phyloP scores from a whole-genome alignment of 2,888 invertebrate genomes.

The Agrotis ipsilon region DNA sequence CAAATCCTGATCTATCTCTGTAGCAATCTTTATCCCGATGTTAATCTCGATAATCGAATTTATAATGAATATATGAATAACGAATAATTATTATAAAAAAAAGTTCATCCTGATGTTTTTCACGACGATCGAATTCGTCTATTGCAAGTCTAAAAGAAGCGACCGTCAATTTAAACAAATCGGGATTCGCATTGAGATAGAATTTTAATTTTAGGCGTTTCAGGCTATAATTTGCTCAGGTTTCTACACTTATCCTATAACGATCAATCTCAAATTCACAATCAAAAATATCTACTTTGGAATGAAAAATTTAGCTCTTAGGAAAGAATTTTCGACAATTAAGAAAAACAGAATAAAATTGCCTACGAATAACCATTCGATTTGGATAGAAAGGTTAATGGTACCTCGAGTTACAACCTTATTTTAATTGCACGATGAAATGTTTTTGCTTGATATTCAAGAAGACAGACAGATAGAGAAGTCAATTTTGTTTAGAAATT shows the following conservation, averaged over 20 bases:
- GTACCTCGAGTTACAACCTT: constrained; percentile 26
- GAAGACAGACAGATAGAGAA: neutral
- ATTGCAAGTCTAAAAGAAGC: too few species aligned
- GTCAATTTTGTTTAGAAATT: too few species aligned
- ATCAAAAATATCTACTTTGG: constrained; percentile 23
- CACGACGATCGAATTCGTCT: too few species aligned
- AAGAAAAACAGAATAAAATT: constrained; percentile 24
- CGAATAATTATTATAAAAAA: too few species aligned
- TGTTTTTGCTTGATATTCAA: neutral
- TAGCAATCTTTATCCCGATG: too few species aligned
- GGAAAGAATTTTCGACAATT: constrained; percentile 14
- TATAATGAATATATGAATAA: too few species aligned
- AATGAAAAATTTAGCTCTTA: constrained; percentile 35
- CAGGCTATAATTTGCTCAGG: neutral
- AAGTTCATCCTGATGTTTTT: too few species aligned
- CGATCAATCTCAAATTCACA: constrained; percentile 12
- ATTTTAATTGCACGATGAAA: neutral
- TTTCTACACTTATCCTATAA: constrained; percentile 8
- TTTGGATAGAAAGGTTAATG: constrained; percentile 18
- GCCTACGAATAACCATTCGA: constrained; percentile 22
- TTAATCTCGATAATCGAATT: too few species aligned
- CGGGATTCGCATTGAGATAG: too few species aligned
- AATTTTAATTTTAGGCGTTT: neutral
- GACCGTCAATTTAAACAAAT: too few species aligned
- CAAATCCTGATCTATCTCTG: too few species aligned